Evolutionary conservation across 2,113 vertebrate species (phyloP).

Genomic region (Tricholaema leucomelas): DNA sequence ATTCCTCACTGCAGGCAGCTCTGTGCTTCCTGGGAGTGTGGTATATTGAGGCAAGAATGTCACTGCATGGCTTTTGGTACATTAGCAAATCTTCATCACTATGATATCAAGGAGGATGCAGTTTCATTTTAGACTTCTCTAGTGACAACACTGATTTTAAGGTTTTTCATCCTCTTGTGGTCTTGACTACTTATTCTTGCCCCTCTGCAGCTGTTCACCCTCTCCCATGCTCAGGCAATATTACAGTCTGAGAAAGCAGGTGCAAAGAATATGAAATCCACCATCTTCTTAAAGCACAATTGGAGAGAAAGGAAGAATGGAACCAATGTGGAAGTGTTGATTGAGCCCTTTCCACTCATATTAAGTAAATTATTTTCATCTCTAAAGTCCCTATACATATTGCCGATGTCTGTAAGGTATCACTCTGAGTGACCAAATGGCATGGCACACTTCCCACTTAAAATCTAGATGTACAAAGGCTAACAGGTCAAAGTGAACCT

Average conservation of each 20-base stretch:
- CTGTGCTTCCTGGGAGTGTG: not conserved
- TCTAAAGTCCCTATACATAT: not conserved
- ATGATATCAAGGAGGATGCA: not conserved
- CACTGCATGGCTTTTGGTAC: fast-evolving
- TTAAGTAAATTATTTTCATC: not conserved
- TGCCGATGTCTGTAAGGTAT: not conserved
- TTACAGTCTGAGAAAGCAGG: not conserved
- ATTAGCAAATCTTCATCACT: not conserved
- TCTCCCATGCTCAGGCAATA: fast-evolving
- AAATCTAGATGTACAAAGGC: not conserved
- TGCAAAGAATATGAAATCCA: not conserved
- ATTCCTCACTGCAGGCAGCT: not conserved
- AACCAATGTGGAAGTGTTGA: not conserved
- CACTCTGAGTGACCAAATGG: not conserved
- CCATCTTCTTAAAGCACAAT: not conserved
- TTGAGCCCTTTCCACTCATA: not conserved
- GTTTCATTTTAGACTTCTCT: not conserved
- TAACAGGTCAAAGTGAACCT: not conserved
- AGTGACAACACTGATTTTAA: not conserved
- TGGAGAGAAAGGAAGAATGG: not conserved
- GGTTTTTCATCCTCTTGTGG: not conserved
- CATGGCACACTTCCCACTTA: not conserved
- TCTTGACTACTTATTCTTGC: not conserved
- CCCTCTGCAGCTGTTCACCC: not conserved
- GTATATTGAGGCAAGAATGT: not conserved